These are phyloP conservation scores for Glaucopsyche alexis DNA, from an alignment of 2,888 invertebrate species.

Conservation along the genomic window DNA sequence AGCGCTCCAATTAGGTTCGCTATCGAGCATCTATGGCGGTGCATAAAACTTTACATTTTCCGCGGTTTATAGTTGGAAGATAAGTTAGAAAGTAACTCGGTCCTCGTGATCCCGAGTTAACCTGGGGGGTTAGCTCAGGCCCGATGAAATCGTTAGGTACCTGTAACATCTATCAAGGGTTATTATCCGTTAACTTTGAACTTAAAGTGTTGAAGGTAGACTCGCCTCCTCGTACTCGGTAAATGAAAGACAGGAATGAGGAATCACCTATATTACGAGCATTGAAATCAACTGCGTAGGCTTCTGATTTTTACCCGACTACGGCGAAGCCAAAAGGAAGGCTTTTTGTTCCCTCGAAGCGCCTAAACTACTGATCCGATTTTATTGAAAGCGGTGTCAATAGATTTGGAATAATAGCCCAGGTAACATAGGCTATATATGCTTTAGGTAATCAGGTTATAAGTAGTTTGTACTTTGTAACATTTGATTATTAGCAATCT, in stretches of 20 bases:
- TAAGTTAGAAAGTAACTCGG: neutral
- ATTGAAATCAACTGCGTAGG: neutral
- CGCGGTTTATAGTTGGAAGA: constrained; percentile 18
- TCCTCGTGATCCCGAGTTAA: constrained; percentile 8
- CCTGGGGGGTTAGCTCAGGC: neutral
- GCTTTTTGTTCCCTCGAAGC: too few relatives aligned
- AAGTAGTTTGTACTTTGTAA: too few relatives aligned
- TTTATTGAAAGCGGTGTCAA: too few relatives aligned
- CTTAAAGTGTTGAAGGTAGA: neutral
- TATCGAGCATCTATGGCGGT: neutral
- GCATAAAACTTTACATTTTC: constrained; percentile 24
- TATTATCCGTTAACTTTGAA: neutral
- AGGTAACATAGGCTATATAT: too few relatives aligned
- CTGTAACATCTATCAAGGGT: neutral
- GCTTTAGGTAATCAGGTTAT: too few relatives aligned
- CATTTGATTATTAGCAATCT: too few relatives aligned
- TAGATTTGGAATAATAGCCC: too few relatives aligned
- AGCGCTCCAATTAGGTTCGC: constrained; percentile 14
- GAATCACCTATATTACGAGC: neutral
- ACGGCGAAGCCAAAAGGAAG: too few relatives aligned
- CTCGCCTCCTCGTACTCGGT: neutral
- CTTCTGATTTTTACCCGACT: too few relatives aligned
- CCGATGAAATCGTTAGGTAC: neutral
- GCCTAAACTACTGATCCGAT: too few relatives aligned
- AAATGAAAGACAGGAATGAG: neutral